Conservation (phyloP, 2,797 vertebrate species). For the Cetoscarus ocellatus region DNA sequence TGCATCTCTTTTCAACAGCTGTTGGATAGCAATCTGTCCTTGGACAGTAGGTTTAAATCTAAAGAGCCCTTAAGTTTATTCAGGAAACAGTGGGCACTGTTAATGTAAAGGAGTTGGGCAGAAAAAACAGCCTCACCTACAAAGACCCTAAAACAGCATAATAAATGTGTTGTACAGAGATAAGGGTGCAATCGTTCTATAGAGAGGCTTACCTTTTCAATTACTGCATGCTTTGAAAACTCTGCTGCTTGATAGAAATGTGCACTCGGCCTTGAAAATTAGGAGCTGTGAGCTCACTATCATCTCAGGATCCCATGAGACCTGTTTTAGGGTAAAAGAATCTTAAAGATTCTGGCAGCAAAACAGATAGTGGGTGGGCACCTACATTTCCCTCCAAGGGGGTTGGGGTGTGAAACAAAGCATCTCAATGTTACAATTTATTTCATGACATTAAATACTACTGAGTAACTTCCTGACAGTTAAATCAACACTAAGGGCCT, state of each 20-base stretch:
- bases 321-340: slow-evolving; percentile 21
- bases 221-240: slow-evolving; percentile 18
- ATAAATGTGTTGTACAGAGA: not conserved
- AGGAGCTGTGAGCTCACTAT: slow-evolving; percentile 32
- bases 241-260: slow-evolving; percentile 19
- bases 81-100: not conserved
- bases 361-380: not conserved
- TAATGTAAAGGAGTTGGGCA: not conserved
- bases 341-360: slow-evolving; percentile 7
- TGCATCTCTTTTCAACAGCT: not conserved
- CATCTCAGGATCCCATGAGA: slow-evolving; percentile 27
- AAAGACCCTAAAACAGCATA: not conserved
- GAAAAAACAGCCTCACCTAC: not conserved
- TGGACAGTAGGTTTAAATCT: no score
- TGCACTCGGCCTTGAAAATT: slow-evolving; percentile 36
- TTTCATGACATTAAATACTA: not conserved
- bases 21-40: not conserved
- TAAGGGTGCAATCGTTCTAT: slow-evolving; percentile 12
- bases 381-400: not conserved
- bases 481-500: not conserved
- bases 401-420: not conserved
- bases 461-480: not conserved
- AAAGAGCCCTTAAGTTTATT: not conserved
- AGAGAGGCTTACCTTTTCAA: slow-evolving; percentile 32
- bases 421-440: not conserved